Base-by-base conservation (phyloP, 2,113 vertebrate species). In the Brienomyrus brachyistius region DNA sequence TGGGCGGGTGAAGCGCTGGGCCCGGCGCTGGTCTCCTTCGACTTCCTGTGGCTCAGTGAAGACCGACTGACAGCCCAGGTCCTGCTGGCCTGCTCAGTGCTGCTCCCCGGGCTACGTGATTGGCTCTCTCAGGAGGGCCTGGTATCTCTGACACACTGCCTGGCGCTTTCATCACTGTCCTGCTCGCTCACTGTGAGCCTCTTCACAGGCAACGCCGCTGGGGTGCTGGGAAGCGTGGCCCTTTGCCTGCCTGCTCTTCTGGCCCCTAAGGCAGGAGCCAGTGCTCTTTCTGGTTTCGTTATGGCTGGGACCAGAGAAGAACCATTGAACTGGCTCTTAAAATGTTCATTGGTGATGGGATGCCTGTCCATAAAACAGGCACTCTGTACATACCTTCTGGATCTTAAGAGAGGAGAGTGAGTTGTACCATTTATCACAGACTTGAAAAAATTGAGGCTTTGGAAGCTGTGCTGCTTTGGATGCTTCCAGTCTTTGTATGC, bases 31-130 rank as follows among this genome's bases (percentile, higher is more conserved):
- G 91, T 94, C 17, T 92, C 95, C 35, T 96, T 95, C 23, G 95
- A 94, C 59, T 95, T 95, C 88, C 92, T 96, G 59, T 96, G 96
- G 95, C 93, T 96, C 74, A 96, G 96, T 27, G 92, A 95, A 40
- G 96, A 96, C 90, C 92, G 35, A 90, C 92, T 91, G 92, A 96
- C 95, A 0, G 95, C 95, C 2, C 85, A 92, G 4, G 83, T 94
- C 31, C 94, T 96, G 45, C 92, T 96, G 89, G 91, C 91, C 70
- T 95, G 95, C 88, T 93, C 95, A 6, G 93, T 94, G 2, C 90
- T 95, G 88, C 90, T 96, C 62, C 88, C 94, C 3, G 93, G 92
- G 86, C 91, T 95, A 5, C 82, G 92, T 5, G 93, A 95, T 90
- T 94, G 95, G 94, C 91, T 96, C 70, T 95, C 95, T 0, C 90